Evolutionary conservation across 2,888 invertebrate genomes (phyloP).

Genomic region (Andricus quercusramuli): DNA sequence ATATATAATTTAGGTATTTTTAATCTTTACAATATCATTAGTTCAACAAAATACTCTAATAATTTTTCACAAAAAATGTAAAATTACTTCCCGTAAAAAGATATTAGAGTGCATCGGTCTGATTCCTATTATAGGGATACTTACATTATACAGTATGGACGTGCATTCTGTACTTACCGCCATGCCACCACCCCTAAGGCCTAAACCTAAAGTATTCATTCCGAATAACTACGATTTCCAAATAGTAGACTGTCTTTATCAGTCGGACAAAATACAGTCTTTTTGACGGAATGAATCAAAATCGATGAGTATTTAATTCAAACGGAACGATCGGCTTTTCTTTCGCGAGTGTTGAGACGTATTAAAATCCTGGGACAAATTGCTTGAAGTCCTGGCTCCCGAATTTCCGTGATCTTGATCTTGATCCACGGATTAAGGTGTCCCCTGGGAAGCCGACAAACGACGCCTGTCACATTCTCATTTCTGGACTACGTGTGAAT

Average conservation of each 20-base stretch:
- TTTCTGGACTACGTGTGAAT: conserved; percentile 32
- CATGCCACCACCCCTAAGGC: too few relatives aligned
- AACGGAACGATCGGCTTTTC: neutral
- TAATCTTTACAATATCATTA: too few relatives aligned
- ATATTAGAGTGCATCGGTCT: too few relatives aligned
- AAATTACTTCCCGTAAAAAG: too few relatives aligned
- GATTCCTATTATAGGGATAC: too few relatives aligned
- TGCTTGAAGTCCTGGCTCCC: neutral
- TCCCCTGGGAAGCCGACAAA: conserved; percentile 41
- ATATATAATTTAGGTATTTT: too few relatives aligned
- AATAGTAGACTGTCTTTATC: neutral
- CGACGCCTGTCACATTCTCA: conserved; percentile 27
- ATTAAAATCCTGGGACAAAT: neutral
- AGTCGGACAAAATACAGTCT: neutral
- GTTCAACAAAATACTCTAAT: too few relatives aligned
- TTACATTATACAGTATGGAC: too few relatives aligned
- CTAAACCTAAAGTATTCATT: too few relatives aligned
- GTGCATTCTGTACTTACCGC: too few relatives aligned
- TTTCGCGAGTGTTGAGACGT: neutral
- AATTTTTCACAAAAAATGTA: too few relatives aligned
- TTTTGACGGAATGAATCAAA: neutral
- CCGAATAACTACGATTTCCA: too few relatives aligned
- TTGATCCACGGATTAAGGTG: conserved; percentile 6
- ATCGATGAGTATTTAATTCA: neutral
- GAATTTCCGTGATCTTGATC: conserved; percentile 25